Conservation (phyloP, 2,113 vertebrate species). For the Zosterops japonicus region DNA sequence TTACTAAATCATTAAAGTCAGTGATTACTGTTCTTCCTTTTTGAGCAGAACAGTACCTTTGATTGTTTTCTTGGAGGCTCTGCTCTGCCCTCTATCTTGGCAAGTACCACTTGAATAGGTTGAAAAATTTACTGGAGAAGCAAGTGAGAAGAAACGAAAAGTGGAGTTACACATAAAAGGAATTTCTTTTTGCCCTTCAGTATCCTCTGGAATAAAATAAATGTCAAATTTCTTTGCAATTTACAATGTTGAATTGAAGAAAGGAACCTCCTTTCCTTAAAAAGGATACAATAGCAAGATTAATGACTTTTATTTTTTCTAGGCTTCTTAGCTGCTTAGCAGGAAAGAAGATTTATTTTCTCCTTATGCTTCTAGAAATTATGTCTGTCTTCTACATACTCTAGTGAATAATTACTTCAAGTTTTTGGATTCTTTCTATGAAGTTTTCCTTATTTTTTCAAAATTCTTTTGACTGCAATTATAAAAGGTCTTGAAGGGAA, state of each 20-base stretch:
- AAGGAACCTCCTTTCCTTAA: not conserved
- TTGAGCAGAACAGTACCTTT: not conserved
- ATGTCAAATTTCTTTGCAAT: constrained; percentile 1
- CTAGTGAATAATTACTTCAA: not conserved
- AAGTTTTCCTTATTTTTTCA: not conserved
- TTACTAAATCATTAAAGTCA: not conserved
- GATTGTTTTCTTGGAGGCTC: not conserved
- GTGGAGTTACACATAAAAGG: not conserved
- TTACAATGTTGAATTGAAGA: not conserved
- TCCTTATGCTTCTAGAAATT: not conserved
- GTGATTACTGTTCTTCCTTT: not conserved
- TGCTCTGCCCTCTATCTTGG: not conserved
- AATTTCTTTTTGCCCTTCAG: constrained; percentile 5
- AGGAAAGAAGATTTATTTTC: constrained; percentile 10
- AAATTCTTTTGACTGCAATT: not conserved
- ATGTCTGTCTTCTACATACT: not conserved
- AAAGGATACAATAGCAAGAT: not conserved
- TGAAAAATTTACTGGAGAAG: constrained; percentile 40
- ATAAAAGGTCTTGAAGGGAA: not conserved
- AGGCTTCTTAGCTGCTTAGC: not conserved
- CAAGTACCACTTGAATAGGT: not conserved
- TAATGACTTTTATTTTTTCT: not conserved
- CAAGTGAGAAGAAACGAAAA: constrained; percentile 69
- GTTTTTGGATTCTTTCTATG: not conserved
- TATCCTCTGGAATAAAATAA: not conserved